phyloP scores from a whole-genome alignment of 2,797 vertebrate genomes.

The Phaenicophaeus curvirostris region DNA sequence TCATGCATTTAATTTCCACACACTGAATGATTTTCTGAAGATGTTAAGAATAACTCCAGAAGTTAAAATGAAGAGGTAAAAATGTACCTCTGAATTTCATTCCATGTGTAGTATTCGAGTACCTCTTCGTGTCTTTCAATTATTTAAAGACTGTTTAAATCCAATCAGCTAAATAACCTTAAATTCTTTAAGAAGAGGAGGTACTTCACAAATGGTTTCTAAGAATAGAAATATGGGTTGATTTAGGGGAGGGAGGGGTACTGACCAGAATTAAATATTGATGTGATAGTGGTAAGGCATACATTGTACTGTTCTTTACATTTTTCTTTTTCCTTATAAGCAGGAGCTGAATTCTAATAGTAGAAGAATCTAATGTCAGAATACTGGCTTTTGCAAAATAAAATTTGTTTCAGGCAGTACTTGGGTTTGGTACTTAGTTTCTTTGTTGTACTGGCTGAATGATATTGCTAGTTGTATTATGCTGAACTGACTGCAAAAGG shows the following conservation, averaged over 20 bases:
- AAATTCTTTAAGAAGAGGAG: not conserved
- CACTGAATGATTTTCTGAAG: not conserved
- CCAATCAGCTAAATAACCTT: constrained; percentile 7
- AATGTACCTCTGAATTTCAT: not conserved
- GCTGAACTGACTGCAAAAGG: not conserved
- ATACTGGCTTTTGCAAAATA: not conserved
- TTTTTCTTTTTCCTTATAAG: not conserved
- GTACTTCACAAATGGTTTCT: not conserved
- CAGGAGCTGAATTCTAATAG: not conserved
- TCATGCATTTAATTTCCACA: fast-evolving
- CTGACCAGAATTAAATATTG: not conserved
- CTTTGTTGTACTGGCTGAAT: not conserved
- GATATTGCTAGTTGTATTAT: not conserved
- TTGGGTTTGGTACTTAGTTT: not conserved
- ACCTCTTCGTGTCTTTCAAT: not conserved
- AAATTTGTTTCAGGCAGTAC: not conserved
- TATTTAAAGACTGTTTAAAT: constrained; percentile 43
- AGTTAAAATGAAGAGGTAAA: not conserved
- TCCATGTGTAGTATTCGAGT: not conserved
- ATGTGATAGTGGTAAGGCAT: not conserved
- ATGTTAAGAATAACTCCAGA: not conserved
- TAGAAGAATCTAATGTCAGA: not conserved
- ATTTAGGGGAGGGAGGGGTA: not conserved
- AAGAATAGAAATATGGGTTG: not conserved
- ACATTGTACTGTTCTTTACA: not conserved